Conservation (phyloP, 64 coral and sea anemone species). For the Montipora efflorescens region DNA sequence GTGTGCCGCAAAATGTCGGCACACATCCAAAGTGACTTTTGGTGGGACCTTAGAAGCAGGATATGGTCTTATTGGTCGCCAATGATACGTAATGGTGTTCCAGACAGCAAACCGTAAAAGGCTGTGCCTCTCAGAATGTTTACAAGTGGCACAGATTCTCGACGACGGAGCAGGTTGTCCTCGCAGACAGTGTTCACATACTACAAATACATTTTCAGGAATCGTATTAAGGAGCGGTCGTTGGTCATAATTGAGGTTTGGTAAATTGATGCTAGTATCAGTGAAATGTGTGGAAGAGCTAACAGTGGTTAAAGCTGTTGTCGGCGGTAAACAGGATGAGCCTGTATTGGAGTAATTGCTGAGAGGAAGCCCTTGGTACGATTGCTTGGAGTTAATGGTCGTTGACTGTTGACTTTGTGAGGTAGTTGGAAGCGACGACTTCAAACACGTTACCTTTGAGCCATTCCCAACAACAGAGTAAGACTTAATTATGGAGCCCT, state of each 20-base stretch:
- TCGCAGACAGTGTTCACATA: slow-evolving; percentile 12
- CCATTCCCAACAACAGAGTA: too few species aligned
- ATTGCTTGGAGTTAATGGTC: too few species aligned
- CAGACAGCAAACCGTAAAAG: not conserved
- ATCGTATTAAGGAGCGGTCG: not conserved
- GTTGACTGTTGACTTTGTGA: too few species aligned
- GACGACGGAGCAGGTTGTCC: not conserved
- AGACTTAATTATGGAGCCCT: too few species aligned
- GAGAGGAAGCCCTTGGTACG: too few species aligned
- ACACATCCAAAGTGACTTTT: not conserved
- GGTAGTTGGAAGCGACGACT: too few species aligned
- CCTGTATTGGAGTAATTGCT: too few species aligned
- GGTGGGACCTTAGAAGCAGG: not conserved
- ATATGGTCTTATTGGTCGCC: slow-evolving; percentile 17
- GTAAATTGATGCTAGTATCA: not conserved
- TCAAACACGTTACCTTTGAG: too few species aligned
- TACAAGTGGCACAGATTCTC: not conserved
- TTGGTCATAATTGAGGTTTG: not conserved
- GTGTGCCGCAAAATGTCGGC: not conserved
- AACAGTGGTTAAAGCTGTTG: too few species aligned
- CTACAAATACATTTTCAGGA: slow-evolving; percentile 1
- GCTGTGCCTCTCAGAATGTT: too few species aligned
- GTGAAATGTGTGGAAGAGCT: too few species aligned
- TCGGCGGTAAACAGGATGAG: too few species aligned
- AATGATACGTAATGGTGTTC: not conserved